A percentile compares a stretch with the other conserved stretches of the same genome.
Evolutionary conservation across 2,888 invertebrate genomes (phyloP).

Genomic region (Aspidiotus destructor): DNA sequence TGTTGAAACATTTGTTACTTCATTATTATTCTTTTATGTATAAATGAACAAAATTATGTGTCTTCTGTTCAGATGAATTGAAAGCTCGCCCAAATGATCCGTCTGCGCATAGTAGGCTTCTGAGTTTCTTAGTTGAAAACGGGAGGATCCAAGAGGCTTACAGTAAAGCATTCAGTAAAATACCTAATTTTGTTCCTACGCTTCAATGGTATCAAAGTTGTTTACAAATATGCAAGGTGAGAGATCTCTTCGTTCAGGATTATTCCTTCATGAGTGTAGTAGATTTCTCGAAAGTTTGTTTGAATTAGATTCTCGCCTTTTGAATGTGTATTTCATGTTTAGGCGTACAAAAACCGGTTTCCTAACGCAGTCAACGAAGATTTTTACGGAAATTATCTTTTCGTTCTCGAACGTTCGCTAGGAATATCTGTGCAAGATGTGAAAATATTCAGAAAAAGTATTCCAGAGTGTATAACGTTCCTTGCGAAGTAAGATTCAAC

Average conservation of each 20-base stretch:
- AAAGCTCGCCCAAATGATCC: constrained; percentile 63
- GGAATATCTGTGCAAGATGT: constrained; percentile 24
- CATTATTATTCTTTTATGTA: too few relatives aligned
- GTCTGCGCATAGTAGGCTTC: constrained; percentile 59
- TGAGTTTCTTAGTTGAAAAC: constrained; percentile 61
- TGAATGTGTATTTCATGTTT: background rate
- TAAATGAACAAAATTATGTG: too few relatives aligned
- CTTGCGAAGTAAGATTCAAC: constrained; percentile 10
- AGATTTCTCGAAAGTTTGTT: background rate
- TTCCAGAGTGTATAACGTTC: constrained; percentile 18
- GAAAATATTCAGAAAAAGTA: constrained; percentile 19
- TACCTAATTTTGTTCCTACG: constrained; percentile 1
- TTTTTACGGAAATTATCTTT: constrained; percentile 23
- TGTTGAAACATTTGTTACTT: too few relatives aligned
- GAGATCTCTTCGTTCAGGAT: background rate
- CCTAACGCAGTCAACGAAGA: constrained; percentile 21
- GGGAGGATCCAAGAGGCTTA: constrained; percentile 65
- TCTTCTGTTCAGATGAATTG: constrained; percentile 51
- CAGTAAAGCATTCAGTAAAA: constrained; percentile 51
- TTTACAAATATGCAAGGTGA: constrained; percentile 42
- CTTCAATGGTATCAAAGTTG: constrained; percentile 45
- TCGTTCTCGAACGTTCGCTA: constrained; percentile 15
- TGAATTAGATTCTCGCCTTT: too few relatives aligned
- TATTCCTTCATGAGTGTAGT: background rate
- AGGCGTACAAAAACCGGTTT: constrained; percentile 13